Evolutionary conservation across 2,888 invertebrate species (phyloP).

Genomic region (Salticus scenicus): DNA sequence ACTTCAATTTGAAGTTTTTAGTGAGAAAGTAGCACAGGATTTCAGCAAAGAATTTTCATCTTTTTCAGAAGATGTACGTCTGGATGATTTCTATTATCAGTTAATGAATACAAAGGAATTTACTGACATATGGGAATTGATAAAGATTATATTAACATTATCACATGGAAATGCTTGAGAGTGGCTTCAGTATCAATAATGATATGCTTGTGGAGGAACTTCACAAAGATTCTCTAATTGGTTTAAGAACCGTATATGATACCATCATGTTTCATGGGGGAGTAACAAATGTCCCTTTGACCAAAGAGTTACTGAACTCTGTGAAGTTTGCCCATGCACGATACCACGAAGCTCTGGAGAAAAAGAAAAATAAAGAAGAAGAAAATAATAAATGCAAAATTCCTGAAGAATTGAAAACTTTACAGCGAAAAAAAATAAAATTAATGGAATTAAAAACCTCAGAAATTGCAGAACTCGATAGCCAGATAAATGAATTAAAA

Average conservation of each 20-base stretch:
- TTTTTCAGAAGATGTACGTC: neutral
- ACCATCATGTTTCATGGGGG: neutral
- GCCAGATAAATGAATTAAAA: too few relatives aligned
- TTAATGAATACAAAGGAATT: neutral
- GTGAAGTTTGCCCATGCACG: neutral
- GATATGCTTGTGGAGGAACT: constrained; percentile 1
- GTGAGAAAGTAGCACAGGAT: neutral
- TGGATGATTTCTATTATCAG: neutral
- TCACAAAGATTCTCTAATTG: neutral
- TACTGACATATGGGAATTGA: neutral
- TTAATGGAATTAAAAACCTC: neutral
- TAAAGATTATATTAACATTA: neutral
- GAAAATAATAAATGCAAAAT: neutral
- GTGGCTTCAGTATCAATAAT: neutral
- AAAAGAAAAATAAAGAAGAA: neutral
- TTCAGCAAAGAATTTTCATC: neutral
- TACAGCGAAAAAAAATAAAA: neutral
- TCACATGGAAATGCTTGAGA: constrained; percentile 8
- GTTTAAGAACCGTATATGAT: neutral
- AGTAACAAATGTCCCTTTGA: neutral
- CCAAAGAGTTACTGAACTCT: neutral
- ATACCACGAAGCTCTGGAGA: neutral
- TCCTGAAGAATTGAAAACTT: neutral
- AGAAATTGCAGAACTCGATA: neutral
- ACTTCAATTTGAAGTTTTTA: neutral